These are phyloP conservation scores for Drosophila demipolita DNA, from an alignment of 2,888 invertebrate species.

Conservation along the genomic window DNA sequence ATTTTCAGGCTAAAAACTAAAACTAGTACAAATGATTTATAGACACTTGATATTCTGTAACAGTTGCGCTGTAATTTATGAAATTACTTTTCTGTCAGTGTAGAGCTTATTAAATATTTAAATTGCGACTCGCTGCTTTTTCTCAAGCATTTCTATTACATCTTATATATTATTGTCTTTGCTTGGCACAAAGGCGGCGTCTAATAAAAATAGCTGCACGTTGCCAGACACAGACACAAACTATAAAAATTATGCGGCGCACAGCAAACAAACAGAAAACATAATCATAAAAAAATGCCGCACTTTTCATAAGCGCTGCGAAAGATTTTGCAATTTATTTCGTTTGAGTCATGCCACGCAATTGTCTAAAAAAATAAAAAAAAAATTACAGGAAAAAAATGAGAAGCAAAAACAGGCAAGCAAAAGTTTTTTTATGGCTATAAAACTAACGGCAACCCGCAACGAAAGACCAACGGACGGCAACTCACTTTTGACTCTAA, in stretches of 20 bases:
- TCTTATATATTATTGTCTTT: constrained; percentile 31
- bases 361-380: constrained; percentile 53
- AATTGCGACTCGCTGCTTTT: constrained; percentile 16
- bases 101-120: constrained; percentile 67
- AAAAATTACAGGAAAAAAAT: neutral
- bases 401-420: constrained; percentile 17
- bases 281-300: constrained; percentile 70
- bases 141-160: constrained; percentile 15
- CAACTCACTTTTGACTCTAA: constrained; percentile 60
- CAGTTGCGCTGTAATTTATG: neutral
- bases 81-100: neutral
- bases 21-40: neutral
- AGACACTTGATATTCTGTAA: neutral
- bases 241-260: constrained; percentile 57
- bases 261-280: constrained; percentile 46
- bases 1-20: neutral
- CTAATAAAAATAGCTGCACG: constrained; percentile 71
- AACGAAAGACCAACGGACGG: constrained; percentile 15
- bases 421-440: constrained; percentile 60
- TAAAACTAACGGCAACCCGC: constrained; percentile 65
- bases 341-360: constrained; percentile 72
- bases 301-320: constrained; percentile 65
- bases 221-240: constrained; percentile 49
- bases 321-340: constrained; percentile 80
- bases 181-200: constrained; percentile 37